phyloP scores from a whole-genome alignment of 2,113 vertebrate species.

The Carassius gibelio region DNA sequence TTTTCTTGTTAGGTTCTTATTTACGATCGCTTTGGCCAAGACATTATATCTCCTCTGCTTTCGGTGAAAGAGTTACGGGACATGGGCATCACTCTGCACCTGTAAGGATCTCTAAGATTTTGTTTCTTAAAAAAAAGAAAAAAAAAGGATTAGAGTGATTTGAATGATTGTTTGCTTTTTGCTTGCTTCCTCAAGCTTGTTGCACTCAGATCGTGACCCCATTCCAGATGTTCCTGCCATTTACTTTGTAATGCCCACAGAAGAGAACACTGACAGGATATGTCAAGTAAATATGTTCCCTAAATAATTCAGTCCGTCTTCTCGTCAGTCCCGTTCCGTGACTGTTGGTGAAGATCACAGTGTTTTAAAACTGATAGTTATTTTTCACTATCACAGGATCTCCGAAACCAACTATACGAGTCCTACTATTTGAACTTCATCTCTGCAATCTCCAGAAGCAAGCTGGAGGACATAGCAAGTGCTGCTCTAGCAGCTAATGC shows the following conservation, averaged over 20 bases:
- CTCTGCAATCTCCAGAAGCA: constrained; percentile 97
- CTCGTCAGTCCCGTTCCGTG: not conserved
- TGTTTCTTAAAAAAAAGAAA: not conserved
- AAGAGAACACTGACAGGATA: constrained; percentile 96
- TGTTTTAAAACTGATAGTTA: not conserved
- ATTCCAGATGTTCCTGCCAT: constrained; percentile 97
- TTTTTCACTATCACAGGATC: constrained; percentile 78
- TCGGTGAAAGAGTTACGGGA: constrained; percentile 96
- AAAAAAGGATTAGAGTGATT: not conserved
- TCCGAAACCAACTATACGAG: constrained; percentile 95
- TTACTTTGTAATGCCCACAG: constrained; percentile 97
- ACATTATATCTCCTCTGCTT: constrained; percentile 96
- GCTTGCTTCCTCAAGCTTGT: constrained; percentile 74
- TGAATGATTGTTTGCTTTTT: not conserved
- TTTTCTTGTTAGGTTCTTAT: constrained; percentile 84
- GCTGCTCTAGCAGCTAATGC: constrained; percentile 91
- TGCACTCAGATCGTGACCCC: constrained; percentile 95
- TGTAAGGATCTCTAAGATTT: constrained; percentile 76
- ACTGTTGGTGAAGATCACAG: not conserved
- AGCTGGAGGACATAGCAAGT: constrained; percentile 96
- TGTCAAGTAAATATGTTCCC: constrained; percentile 83
- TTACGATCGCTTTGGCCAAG: constrained; percentile 97
- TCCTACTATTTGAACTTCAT: constrained; percentile 98
- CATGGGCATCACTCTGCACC: constrained; percentile 96
- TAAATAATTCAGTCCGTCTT: not conserved